Evolutionary conservation across 2,113 vertebrate genomes (phyloP).

Genomic region (Castor canadensis): DNA sequence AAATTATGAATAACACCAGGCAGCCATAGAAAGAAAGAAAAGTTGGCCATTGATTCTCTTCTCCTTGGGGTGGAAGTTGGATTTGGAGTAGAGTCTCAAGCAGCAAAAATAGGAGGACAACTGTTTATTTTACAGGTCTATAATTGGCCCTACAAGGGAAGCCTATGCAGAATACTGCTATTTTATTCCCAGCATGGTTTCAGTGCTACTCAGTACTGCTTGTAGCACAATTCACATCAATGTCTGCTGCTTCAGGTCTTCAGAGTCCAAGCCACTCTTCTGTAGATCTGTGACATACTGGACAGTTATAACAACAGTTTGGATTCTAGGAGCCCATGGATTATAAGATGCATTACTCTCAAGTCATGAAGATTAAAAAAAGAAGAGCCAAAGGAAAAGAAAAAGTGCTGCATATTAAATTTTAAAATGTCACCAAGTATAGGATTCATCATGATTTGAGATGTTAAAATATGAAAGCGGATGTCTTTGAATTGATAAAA

Average conservation of each 20-base stretch:
- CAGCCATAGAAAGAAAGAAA: neutral
- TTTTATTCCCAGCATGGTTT: neutral
- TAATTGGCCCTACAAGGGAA: neutral
- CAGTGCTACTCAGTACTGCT: neutral
- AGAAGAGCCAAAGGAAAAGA: neutral
- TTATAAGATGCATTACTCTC: neutral
- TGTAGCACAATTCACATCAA: neutral
- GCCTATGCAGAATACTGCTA: neutral
- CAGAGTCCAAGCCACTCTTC: fast-evolving
- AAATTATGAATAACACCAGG: neutral
- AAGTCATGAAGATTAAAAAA: neutral
- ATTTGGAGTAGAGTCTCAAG: neutral
- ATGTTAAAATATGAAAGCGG: neutral
- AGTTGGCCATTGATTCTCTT: neutral
- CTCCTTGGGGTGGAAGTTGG: neutral
- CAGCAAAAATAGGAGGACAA: neutral
- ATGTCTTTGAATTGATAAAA: neutral
- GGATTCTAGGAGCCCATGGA: neutral
- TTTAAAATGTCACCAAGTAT: neutral
- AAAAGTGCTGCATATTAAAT: neutral
- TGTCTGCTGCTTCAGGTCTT: neutral
- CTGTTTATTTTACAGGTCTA: neutral
- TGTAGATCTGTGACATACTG: neutral
- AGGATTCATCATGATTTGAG: neutral
- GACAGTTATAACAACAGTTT: neutral